A percentile compares a stretch with the other conserved stretches of the same genome.
Conservation (phyloP, 2,888 invertebrate species). For the Dicroscelio sp. region DNA sequence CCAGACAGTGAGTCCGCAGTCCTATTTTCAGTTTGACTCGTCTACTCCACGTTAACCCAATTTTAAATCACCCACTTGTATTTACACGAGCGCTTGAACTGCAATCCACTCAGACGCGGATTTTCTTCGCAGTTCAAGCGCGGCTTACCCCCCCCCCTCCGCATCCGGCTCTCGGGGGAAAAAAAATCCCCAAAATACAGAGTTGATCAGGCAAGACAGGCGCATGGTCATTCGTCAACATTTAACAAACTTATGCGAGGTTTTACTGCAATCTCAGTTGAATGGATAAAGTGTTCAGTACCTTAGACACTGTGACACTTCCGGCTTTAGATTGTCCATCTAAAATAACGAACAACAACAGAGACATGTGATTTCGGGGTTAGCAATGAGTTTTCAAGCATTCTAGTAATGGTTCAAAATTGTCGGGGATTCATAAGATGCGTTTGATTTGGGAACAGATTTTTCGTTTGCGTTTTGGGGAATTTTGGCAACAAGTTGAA, state of each 20-base stretch:
- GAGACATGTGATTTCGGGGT: constrained; percentile 46
- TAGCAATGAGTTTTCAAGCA: constrained; percentile 14
- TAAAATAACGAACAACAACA: constrained; percentile 72
- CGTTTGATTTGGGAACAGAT: too few relatives aligned
- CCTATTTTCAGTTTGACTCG: constrained; percentile 90
- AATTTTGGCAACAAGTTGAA: too few relatives aligned
- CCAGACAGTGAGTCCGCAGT: constrained; percentile 90
- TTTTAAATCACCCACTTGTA: constrained; percentile 73
- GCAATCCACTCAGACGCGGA: constrained; percentile 50
- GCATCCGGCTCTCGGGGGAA: too few relatives aligned
- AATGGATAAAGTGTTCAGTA: constrained; percentile 47
- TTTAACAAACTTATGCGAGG: neutral
- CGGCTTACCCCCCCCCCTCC: too few relatives aligned
- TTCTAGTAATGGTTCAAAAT: neutral
- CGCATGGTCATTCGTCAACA: too few relatives aligned
- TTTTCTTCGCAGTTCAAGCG: too few relatives aligned
- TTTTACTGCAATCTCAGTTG: constrained; percentile 44
- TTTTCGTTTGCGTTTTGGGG: too few relatives aligned
- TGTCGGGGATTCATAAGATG: neutral
- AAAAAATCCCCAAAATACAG: neutral
- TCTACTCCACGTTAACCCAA: constrained; percentile 76
- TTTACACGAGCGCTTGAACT: constrained; percentile 51
- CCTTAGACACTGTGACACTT: constrained; percentile 60
- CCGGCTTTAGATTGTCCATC: constrained; percentile 67
- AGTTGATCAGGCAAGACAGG: neutral